Conservation (phyloP, 1,140 invertebrate genomes). For the Alviniconcha marisindica region DNA sequence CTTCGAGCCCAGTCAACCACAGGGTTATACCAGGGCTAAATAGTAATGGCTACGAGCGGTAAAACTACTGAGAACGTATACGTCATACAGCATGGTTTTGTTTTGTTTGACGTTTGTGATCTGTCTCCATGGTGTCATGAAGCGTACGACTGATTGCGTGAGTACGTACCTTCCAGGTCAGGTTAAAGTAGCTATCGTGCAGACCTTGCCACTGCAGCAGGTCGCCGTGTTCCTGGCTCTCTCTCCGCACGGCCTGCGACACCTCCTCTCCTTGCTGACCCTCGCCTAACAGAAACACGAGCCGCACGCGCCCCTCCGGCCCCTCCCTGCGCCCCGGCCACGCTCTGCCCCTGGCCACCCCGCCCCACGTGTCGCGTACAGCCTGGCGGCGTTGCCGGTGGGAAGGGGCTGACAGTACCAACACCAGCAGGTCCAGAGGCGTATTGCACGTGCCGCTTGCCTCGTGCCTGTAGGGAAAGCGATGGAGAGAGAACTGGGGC, state of each 20-base stretch:
- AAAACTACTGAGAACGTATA: too few relatives aligned
- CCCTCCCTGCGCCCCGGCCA: neutral
- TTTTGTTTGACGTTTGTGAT: too few relatives aligned
- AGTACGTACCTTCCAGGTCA: conserved; percentile 2
- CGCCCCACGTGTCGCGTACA: neutral
- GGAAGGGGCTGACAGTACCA: neutral
- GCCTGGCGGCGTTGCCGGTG: neutral
- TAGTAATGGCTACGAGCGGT: too few relatives aligned
- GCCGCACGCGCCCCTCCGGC: neutral
- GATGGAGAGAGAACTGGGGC: neutral
- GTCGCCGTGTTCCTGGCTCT: neutral
- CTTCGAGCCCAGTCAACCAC: too few relatives aligned
- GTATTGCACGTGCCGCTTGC: neutral
- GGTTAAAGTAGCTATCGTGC: neutral
- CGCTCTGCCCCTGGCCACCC: neutral
- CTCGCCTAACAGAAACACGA: neutral
- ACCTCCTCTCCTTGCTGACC: neutral
- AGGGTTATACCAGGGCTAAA: too few relatives aligned
- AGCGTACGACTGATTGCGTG: too few relatives aligned
- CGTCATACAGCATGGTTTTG: too few relatives aligned
- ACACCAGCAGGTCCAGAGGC: neutral
- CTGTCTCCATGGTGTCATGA: too few relatives aligned
- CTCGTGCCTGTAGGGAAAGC: neutral
- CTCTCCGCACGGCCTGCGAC: neutral
- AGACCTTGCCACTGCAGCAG: conserved; percentile 19